Percentiles rank a stretch among this genome's conserved stretches.
Conservation (phyloP, 2,888 invertebrate genomes). For the Lapara coniferarum region DNA sequence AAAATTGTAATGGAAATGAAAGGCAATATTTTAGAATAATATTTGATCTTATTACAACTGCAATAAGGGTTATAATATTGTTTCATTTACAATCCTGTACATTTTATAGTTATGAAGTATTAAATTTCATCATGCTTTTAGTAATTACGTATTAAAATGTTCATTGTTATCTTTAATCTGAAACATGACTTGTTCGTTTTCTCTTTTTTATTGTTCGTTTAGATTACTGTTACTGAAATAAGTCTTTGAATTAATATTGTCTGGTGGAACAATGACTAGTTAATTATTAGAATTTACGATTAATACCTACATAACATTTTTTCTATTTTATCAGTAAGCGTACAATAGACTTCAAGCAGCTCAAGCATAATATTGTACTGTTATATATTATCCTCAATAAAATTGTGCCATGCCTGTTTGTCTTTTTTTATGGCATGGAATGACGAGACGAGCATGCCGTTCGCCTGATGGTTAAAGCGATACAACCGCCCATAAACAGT, state of each 20-base stretch:
- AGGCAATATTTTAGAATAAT: neutral
- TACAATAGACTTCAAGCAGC: too few species aligned
- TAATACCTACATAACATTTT: neutral
- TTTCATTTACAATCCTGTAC: neutral
- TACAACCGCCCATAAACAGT: too few species aligned
- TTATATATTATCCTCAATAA: too few species aligned
- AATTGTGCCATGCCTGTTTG: too few species aligned
- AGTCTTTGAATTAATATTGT: neutral
- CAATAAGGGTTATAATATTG: neutral
- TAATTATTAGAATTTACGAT: neutral
- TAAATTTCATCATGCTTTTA: conserved; percentile 13
- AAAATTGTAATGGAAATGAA: neutral
- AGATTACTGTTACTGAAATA: neutral
- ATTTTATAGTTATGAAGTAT: conserved; percentile 1
- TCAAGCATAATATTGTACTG: too few species aligned
- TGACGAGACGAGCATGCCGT: too few species aligned
- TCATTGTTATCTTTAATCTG: conserved; percentile 12
- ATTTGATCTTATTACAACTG: neutral
- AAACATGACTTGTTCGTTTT: conserved; percentile 13
- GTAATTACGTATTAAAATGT: conserved; percentile 11
- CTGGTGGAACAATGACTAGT: neutral
- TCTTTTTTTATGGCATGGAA: too few species aligned
- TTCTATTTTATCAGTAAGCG: too few species aligned
- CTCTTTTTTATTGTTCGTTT: neutral
- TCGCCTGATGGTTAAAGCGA: too few species aligned